Evolutionary conservation across 2,888 invertebrate species (phyloP), one percentile per base, ranked within the genome.

Genomic region (Minunthozetes semirufus): DNA sequence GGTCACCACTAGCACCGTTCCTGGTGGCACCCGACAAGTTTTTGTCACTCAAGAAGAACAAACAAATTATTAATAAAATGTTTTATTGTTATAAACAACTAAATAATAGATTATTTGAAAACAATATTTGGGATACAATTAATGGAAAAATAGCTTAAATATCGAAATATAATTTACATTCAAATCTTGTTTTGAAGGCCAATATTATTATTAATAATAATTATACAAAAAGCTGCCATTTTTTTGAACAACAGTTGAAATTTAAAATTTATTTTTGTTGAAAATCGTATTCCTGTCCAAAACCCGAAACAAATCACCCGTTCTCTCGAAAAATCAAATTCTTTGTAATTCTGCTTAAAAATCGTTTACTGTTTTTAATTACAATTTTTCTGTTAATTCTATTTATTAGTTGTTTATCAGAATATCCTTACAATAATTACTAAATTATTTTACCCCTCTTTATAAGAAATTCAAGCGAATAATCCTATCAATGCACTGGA

Each of bases 1-100:
- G 86, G 94, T 94, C 83, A 94, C 94, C 87, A 93, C 93, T 84
- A 92, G 91, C 84, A 89, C 91, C 81, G 91, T 93, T 81, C 93
- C 93, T 85, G 93, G 93, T 82, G 92, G 92, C 68, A 80, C 79
- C 53, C 79, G 80, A 53, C 80, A 79, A 76, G 80, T 81, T 42
- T 81, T 80, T 77, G 79, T 81, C 53, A 79, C 80, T 22, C 80
- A 81, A 76, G 80, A 81, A 74, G 75, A 76, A 71, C 53, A 29
- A 27, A 19, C 50, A 29, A 75, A 75, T 29, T 75, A 42, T 75
- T 75, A 75, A 75, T 38, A 46, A 19, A 61, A 72, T 4, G 33
- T 15, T 33, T 33, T 61, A 68, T 68, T 68, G 42, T 68, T 68
- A 68, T 68, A 68, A 68, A 68, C 68, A 42, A 68, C 68, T 68